Evolutionary conservation across 1,140 invertebrate species (phyloP).

Genomic region (Lordiphosa collinella): DNA sequence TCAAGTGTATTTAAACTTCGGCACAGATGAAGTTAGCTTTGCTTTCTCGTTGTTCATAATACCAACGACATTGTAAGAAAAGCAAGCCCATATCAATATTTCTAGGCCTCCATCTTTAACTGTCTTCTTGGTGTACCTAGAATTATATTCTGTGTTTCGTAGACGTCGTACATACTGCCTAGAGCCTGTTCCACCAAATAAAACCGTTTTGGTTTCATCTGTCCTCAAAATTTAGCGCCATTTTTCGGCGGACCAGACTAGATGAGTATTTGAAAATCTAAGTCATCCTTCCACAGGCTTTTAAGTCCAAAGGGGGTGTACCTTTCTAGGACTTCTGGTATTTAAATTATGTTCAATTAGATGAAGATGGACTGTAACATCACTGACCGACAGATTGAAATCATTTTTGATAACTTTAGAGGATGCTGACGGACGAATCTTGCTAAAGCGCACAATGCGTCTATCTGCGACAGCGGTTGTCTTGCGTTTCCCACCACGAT

Average conservation of each 20-base stretch:
- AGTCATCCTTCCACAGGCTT: background rate
- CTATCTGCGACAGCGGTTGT: too few relatives aligned
- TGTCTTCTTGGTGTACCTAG: slow-evolving; percentile 38
- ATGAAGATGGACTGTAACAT: background rate
- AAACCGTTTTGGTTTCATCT: slow-evolving; percentile 19
- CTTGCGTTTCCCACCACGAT: too few relatives aligned
- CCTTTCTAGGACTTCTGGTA: background rate
- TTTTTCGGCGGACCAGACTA: too few relatives aligned
- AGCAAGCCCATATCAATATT: too few relatives aligned
- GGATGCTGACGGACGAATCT: slow-evolving; percentile 8
- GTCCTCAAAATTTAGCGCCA: slow-evolving; percentile 15
- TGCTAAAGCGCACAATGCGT: too few relatives aligned
- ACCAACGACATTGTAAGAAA: too few relatives aligned
- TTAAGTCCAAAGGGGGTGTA: background rate
- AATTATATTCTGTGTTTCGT: slow-evolving; percentile 15
- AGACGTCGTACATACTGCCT: slow-evolving; percentile 21
- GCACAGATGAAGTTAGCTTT: too few relatives aligned
- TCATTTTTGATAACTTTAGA: background rate
- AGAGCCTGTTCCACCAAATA: slow-evolving; percentile 20
- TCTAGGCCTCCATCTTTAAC: too few relatives aligned
- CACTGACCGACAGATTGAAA: background rate
- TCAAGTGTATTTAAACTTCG: too few relatives aligned
- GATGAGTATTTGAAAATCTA: too few relatives aligned
- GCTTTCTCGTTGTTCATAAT: too few relatives aligned
- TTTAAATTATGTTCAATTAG: too few relatives aligned